Base-by-base conservation (phyloP, 2,797 vertebrate species). In the Sandelia bainsii region DNA sequence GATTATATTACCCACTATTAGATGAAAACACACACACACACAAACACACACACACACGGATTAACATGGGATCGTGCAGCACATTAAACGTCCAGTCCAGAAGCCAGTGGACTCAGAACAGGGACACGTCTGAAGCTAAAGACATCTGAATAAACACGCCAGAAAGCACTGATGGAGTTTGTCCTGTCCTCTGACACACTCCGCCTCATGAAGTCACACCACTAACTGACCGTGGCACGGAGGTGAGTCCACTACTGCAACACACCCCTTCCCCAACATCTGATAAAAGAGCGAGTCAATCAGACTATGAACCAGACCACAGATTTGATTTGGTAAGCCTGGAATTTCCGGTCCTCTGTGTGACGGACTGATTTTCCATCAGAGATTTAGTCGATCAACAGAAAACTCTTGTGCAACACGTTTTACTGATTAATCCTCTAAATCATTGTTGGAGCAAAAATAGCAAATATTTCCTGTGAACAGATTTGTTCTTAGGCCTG, bases 1-100 rank as follows among this genome's bases (percentile, higher is more conserved):
- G 82, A 84, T 78, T 71, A 27, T 52, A 79, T 80, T 77, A 80
- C 46, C 54, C 50, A 59, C 58, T 63, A 51, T 66, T 67, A 77
- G 20, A 59, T 57, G 62, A 20, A 64, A 49, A 75, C 45, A 77
- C 61, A 44, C 23, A 20, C 39, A 51, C 29, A 61, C 29, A 20
- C 58, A 54, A 1, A 7, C 16, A 10, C 23, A 44, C 27, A 54
- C 14, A 69, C 22, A 53, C 46, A 42, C 40, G 19, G 50, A 56
- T 65, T 62, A 66, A 65, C 68, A 54, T 29, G 48, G 29, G 22
- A 32, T 32, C 29, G 7, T 32, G 6, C 29, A 32, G 6, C 29
- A 8, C 6, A 1, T 32, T 5, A 32, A 32, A 5, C 6, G 29
- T 32, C 29, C 29, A 57, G 57, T 29, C 56, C 8, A 0, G 50